Evolutionary conservation across 1,140 invertebrate genomes (phyloP).

Genomic region (Drosophila simulans): DNA sequence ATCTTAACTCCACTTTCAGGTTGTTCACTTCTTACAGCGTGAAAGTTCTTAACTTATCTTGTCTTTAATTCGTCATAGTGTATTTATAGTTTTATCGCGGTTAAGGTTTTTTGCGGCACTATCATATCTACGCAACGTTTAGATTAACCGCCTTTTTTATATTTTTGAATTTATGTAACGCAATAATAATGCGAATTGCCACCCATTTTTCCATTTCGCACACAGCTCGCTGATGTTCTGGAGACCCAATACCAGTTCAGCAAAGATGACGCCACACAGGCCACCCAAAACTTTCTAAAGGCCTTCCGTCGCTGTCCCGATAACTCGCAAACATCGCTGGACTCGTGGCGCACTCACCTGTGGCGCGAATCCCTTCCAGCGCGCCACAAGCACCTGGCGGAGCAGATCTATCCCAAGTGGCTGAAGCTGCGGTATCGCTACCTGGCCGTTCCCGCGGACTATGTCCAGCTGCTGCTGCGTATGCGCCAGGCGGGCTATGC

Average conservation of each 20-base stretch:
- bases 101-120: not conserved
- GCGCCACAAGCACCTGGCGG: conserved; percentile 89
- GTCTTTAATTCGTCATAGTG: not conserved
- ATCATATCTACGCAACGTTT: not conserved
- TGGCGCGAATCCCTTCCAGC: conserved; percentile 92
- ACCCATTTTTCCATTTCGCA: conserved; percentile 15
- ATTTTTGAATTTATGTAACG: not conserved
- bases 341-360: conserved; percentile 90
- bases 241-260: conserved; percentile 88
- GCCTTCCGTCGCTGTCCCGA: conserved; percentile 92
- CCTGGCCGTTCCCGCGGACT: conserved; percentile 88
- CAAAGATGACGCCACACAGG: conserved; percentile 86
- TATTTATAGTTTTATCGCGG: not conserved
- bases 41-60: not conserved
- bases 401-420: conserved; percentile 90
- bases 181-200: too few relatives aligned
- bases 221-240: conserved; percentile 89
- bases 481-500: conserved; percentile 88
- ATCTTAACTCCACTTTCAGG: not conserved
- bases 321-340: conserved; percentile 88
- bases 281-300: conserved; percentile 89
- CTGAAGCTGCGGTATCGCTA: conserved; percentile 90
- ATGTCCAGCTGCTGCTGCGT: conserved; percentile 88
- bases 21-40: too few relatives aligned
- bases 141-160: not conserved